Evolutionary conservation across 2,113 vertebrate species (phyloP).

Genomic region (Choloepus hoffmanni): DNA sequence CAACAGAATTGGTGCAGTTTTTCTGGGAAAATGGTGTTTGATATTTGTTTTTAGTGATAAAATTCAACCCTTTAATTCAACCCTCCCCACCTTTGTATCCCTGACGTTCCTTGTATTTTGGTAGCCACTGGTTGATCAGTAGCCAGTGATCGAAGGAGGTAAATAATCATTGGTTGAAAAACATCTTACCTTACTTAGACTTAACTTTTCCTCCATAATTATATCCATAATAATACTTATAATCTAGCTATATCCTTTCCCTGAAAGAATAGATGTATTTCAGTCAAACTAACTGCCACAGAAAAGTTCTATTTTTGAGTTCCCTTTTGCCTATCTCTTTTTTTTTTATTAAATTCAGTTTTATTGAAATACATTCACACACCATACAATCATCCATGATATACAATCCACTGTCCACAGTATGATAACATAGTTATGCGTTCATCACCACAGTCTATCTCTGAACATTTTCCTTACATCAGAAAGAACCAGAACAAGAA

Average conservation of each 20-base stretch:
- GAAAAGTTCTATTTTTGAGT: neutral
- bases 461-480: no score
- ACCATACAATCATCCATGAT: no score
- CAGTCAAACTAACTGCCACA: neutral
- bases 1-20: slow-evolving; percentile 13
- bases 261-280: slow-evolving; percentile 15
- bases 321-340: slow-evolving; percentile 44
- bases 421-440: no score
- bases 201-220: slow-evolving; percentile 9
- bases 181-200: neutral
- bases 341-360: neutral
- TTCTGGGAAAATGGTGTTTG: slow-evolving; percentile 10
- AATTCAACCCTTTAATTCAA: slow-evolving; percentile 36
- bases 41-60: slow-evolving; percentile 23
- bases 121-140: neutral
- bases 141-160: neutral
- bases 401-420: no score
- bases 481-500: no score
- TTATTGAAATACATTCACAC: no score
- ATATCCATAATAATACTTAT: neutral
- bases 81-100: neutral
- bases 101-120: slow-evolving; percentile 27
- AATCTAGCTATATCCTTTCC: neutral
- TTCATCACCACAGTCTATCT: no score
- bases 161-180: slow-evolving; percentile 53